phyloP scores from a whole-genome alignment of 2,113 vertebrate genomes.

The Amphiprion percula region DNA sequence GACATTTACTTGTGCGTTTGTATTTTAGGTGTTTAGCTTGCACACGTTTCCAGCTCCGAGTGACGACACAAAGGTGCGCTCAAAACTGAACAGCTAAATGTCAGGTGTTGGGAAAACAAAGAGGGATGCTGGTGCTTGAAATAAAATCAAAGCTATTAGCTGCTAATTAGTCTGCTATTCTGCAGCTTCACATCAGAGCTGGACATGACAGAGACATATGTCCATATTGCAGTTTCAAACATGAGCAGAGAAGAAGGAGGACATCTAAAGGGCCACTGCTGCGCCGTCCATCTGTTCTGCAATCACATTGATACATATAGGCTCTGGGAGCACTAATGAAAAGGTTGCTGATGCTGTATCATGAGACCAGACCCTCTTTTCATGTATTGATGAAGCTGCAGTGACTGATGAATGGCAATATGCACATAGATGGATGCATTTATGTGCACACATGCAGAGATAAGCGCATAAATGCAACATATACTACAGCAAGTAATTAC shows the following conservation, averaged over 20 bases:
- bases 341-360: conserved; percentile 34
- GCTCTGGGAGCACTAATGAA: conserved; percentile 38
- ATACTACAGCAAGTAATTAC: not conserved
- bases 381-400: conserved; percentile 26
- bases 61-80: not conserved
- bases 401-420: not conserved
- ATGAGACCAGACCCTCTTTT: conserved; percentile 20
- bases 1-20: conserved; percentile 63
- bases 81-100: not conserved
- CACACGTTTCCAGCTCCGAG: not conserved
- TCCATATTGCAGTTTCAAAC: conserved; percentile 61
- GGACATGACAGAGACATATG: conserved; percentile 65
- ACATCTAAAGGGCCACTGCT: conserved; percentile 73
- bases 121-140: not conserved
- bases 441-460: not conserved
- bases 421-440: not conserved
- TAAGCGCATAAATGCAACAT: conserved; percentile 2
- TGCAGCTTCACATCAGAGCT: conserved; percentile 58
- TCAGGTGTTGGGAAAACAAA: conserved; percentile 4
- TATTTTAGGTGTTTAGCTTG: conserved; percentile 46
- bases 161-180: conserved; percentile 34
- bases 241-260: conserved; percentile 54
- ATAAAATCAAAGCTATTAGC: conserved; percentile 36
- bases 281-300: conserved; percentile 76
- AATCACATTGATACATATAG: conserved; percentile 57